phyloP scores from a whole-genome alignment of 1,140 invertebrate genomes.

The Tetraneura akinire region DNA sequence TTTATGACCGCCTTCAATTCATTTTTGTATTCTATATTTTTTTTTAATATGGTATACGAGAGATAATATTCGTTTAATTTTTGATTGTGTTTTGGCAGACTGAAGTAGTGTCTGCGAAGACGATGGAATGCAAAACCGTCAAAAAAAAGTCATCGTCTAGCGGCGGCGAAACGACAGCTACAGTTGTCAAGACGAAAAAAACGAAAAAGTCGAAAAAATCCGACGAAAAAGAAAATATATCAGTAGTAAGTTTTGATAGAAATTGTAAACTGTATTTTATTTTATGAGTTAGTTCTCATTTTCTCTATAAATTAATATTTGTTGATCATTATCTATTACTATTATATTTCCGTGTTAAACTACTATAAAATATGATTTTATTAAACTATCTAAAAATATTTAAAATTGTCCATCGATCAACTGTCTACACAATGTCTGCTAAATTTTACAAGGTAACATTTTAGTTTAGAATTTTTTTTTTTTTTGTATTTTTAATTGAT shows the following conservation, averaged over 20 bases:
- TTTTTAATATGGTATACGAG: background rate
- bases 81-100: conserved; percentile 39
- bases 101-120: conserved; percentile 33
- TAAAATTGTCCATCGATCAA: background rate
- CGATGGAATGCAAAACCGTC: conserved; percentile 24
- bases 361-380: background rate
- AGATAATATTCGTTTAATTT: conserved; percentile 19
- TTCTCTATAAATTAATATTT: background rate
- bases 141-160: conserved; percentile 35
- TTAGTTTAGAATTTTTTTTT: conserved; percentile 16
- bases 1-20: background rate
- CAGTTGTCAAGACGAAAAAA: conserved; percentile 55
- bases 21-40: conserved; percentile 16
- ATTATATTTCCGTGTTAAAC: background rate
- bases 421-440: background rate
- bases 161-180: conserved; percentile 25
- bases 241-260: conserved; percentile 55
- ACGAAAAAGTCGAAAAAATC: conserved; percentile 57
- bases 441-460: background rate
- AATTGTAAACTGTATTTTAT: background rate
- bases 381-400: background rate
- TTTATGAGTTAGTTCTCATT: no score
- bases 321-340: background rate
- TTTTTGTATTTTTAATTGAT: background rate
- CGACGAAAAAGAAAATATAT: conserved; percentile 57